Evolutionary conservation across 1,140 invertebrate genomes (phyloP).

Genomic region (Protaetia brevitarsis): DNA sequence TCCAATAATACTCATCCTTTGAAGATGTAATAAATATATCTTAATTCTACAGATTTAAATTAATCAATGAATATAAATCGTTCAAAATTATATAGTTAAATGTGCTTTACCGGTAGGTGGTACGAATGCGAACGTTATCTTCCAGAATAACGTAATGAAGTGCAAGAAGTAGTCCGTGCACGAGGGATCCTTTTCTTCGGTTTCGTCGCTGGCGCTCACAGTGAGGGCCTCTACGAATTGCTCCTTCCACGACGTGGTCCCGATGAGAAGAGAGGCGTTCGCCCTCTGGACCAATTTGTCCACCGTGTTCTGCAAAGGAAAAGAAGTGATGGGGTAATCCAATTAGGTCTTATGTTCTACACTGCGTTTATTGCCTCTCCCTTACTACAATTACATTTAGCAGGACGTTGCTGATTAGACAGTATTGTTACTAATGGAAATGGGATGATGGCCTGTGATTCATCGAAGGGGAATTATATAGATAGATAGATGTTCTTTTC

Average conservation of each 20-base stretch:
- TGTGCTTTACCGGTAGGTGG: slow-evolving; percentile 86
- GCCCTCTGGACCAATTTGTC: slow-evolving; percentile 96
- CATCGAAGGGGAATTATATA: not conserved
- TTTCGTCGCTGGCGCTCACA: slow-evolving; percentile 74
- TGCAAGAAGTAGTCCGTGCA: slow-evolving; percentile 94
- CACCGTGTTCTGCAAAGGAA: slow-evolving; percentile 80
- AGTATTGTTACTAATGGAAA: not conserved
- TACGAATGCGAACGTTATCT: slow-evolving; percentile 94
- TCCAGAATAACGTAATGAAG: slow-evolving; percentile 96
- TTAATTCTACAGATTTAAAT: not conserved
- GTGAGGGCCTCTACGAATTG: slow-evolving; percentile 96
- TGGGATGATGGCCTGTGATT: not conserved
- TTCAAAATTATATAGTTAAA: not conserved
- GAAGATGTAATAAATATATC: no score
- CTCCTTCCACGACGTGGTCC: slow-evolving; percentile 97
- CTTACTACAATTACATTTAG: not conserved
- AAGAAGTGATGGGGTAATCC: not conserved
- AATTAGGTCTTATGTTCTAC: not conserved
- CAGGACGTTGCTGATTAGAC: not conserved
- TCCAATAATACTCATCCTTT: no score
- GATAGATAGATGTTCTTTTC: no score
- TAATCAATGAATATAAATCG: not conserved
- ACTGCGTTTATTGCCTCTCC: not conserved
- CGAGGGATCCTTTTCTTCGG: slow-evolving; percentile 68
- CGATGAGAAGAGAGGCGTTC: slow-evolving; percentile 89